A percentile compares a stretch with the other conserved stretches of the same genome.
Evolutionary conservation across 2,113 vertebrate genomes (phyloP).

Genomic region (Antigone vipio): DNA sequence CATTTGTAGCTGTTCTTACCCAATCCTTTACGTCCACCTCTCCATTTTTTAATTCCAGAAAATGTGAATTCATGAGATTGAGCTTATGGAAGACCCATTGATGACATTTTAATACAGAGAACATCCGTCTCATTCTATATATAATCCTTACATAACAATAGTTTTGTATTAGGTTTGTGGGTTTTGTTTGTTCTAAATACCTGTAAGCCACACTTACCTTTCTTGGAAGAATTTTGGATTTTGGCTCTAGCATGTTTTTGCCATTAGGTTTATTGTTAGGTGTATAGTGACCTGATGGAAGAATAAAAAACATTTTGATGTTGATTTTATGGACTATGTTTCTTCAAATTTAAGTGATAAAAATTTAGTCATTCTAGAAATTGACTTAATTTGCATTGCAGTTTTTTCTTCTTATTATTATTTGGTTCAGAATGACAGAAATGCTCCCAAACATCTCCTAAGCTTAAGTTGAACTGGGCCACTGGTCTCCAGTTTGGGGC

Average conservation of each 20-base stretch:
- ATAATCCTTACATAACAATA: background rate
- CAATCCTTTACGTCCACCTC: background rate
- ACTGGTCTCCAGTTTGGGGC: background rate
- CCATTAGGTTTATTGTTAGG: background rate
- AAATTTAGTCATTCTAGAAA: background rate
- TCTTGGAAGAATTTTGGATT: constrained; percentile 4
- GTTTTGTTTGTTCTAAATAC: background rate
- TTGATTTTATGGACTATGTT: background rate
- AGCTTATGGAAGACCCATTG: background rate
- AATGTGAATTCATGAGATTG: background rate
- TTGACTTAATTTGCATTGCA: background rate
- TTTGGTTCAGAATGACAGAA: background rate
- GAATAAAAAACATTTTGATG: background rate
- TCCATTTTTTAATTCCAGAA: background rate
- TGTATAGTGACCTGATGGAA: background rate
- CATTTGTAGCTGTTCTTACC: background rate
- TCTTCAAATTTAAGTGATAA: background rate
- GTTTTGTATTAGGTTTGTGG: background rate
- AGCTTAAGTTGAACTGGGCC: background rate
- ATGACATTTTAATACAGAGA: background rate
- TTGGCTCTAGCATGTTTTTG: background rate
- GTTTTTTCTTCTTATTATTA: background rate
- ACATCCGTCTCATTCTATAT: background rate
- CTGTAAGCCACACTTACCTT: constrained; percentile 49
- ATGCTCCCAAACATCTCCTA: background rate